phyloP scores from a whole-genome alignment of 2,888 invertebrate genomes.

The Idaea dimidiata region DNA sequence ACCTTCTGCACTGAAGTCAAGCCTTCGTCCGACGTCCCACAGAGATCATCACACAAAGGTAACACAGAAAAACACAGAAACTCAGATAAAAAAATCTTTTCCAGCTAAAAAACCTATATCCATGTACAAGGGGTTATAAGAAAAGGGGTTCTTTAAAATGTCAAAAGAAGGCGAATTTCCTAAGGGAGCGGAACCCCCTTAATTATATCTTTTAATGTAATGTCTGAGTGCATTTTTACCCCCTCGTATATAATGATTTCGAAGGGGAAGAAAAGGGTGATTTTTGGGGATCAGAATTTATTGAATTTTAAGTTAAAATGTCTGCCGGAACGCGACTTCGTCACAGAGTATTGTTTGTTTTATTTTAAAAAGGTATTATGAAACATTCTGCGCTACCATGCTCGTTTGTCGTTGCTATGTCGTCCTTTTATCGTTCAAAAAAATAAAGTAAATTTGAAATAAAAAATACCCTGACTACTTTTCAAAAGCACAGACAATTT shows the following conservation, averaged over 20 bases:
- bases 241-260: conserved; percentile 45
- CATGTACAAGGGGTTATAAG: conserved; percentile 51
- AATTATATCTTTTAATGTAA: conserved; percentile 80
- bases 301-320: conserved; percentile 29
- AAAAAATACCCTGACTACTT: too few species aligned
- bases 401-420: not conserved
- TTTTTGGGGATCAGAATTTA: conserved; percentile 35
- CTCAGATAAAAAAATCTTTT: conserved; percentile 23
- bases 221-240: conserved; percentile 78
- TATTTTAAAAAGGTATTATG: not conserved
- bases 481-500: too few species aligned
- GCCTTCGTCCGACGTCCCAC: too few species aligned
- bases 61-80: too few species aligned
- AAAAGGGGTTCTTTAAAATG: conserved; percentile 75
- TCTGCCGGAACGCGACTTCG: conserved; percentile 15
- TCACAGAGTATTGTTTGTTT: not conserved
- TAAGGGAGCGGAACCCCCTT: conserved; percentile 68
- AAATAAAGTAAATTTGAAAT: too few species aligned
- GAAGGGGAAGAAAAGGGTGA: conserved; percentile 39
- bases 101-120: conserved; percentile 25
- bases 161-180: conserved; percentile 77
- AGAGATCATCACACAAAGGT: too few species aligned
- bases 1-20: too few species aligned
- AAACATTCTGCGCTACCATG: not conserved
- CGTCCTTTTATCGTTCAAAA: too few species aligned